Evolutionary conservation across 2,888 invertebrate species (phyloP).

Genomic region (Acronicta alni): DNA sequence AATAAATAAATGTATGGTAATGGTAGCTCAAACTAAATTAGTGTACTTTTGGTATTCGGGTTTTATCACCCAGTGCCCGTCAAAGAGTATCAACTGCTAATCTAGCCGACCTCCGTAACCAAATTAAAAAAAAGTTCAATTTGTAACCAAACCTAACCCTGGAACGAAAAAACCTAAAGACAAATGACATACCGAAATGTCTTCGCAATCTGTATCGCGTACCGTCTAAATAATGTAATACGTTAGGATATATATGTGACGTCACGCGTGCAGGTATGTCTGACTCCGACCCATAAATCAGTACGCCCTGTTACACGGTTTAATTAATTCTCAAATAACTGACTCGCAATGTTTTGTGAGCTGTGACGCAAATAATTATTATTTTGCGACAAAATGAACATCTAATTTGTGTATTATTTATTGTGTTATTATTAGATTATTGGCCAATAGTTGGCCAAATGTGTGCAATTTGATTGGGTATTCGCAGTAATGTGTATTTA

Average conservation of each 20-base stretch:
- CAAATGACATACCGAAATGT: conserved; percentile 4
- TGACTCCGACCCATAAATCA: conserved; percentile 75
- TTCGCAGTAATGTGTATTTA: conserved; percentile 1
- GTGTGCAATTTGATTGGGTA: conserved; percentile 2
- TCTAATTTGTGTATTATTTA: conserved; percentile 35
- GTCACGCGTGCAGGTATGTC: conserved; percentile 80
- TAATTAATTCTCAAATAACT: conserved; percentile 86
- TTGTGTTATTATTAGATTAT: conserved; percentile 36
- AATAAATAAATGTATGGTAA: too few species aligned
- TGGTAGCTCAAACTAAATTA: too few species aligned
- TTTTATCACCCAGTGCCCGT: too few species aligned
- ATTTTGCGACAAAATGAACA: conserved; percentile 41
- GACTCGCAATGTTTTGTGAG: conserved; percentile 62
- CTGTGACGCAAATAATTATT: conserved; percentile 45
- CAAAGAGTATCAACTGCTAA: too few species aligned
- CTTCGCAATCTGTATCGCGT: conserved; percentile 6
- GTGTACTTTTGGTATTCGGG: too few species aligned
- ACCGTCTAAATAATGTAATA: conserved; percentile 76
- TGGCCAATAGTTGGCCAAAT: neutral
- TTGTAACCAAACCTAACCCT: too few species aligned
- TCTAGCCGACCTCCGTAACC: too few species aligned
- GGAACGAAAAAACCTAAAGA: neutral
- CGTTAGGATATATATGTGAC: conserved; percentile 71
- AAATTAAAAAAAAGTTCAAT: neutral
- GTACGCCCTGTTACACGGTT: conserved; percentile 82